Percentiles rank a stretch among this genome's conserved stretches.
Evolutionary conservation across 2,888 invertebrate genomes (phyloP).

Genomic region (Parnassius glacialis): DNA sequence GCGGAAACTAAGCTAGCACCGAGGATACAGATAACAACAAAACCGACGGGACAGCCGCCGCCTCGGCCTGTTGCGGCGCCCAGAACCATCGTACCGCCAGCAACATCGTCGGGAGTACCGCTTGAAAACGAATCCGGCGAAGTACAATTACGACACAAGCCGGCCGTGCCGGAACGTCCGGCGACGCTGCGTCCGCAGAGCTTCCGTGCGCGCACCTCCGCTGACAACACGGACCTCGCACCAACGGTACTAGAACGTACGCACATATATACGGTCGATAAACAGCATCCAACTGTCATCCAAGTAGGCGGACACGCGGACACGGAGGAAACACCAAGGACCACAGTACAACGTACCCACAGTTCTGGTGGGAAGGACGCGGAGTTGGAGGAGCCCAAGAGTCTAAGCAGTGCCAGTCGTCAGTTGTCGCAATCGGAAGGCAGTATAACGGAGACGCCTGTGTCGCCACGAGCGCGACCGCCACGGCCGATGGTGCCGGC

Average conservation of each 20-base stretch:
- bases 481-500: conserved; percentile 60
- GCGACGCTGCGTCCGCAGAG: conserved; percentile 83
- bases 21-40: conserved; percentile 40
- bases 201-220: conserved; percentile 68
- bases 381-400: conserved; percentile 63
- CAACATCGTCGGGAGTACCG: conserved; percentile 12
- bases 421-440: conserved; percentile 82
- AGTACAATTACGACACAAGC: conserved; percentile 84
- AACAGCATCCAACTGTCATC: conserved; percentile 87
- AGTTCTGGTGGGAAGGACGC: conserved; percentile 70
- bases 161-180: conserved; percentile 90
- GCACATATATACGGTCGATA: conserved; percentile 87
- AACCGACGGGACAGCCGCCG: conserved; percentile 80
- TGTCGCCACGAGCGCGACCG: conserved; percentile 52
- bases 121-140: conserved; percentile 51
- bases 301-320: conserved; percentile 61
- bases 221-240: conserved; percentile 37
- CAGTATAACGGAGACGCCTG: conserved; percentile 79
- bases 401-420: conserved; percentile 59
- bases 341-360: conserved; percentile 71
- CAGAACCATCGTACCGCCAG: conserved; percentile 54
- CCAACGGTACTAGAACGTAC: conserved; percentile 83
- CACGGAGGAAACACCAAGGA: conserved; percentile 50
- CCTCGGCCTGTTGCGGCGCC: conserved; percentile 74
- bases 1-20: conserved; percentile 38